A percentile compares a stretch with the other conserved stretches of the same genome.
Conservation (phyloP, 2,888 invertebrate species). For the Sminthurides aquaticus region DNA sequence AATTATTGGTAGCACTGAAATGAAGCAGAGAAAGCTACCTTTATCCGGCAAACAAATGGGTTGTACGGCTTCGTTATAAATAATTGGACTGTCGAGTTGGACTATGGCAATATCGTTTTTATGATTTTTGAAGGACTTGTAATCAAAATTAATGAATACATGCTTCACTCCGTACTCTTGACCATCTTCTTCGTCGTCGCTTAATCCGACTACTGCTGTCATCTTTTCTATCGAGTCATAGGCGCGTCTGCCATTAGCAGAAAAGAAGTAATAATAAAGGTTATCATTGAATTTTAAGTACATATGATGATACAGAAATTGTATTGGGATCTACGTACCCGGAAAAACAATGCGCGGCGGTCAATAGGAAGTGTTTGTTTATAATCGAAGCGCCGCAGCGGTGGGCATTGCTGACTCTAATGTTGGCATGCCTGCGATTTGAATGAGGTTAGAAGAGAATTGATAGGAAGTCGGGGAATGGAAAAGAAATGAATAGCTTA, state of each 20-base stretch:
- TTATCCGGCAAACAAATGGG: constrained; percentile 34
- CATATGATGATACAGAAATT: neutral
- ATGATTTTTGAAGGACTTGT: constrained; percentile 36
- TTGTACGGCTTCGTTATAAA: constrained; percentile 31
- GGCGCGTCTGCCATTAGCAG: constrained; percentile 28
- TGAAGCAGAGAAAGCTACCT: too few relatives aligned
- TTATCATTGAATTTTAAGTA: neutral
- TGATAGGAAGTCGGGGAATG: neutral
- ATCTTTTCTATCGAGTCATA: constrained; percentile 27
- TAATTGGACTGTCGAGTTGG: constrained; percentile 26
- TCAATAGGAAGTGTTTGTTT: constrained; percentile 30
- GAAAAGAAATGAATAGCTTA: neutral
- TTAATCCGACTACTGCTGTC: constrained; percentile 33
- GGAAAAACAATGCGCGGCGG: constrained; percentile 38
- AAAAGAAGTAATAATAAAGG: neutral
- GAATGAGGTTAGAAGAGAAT: neutral
- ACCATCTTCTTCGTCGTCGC: constrained; percentile 34
- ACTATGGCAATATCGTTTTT: constrained; percentile 39
- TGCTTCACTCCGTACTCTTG: constrained; percentile 29
- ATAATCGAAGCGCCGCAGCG: constrained; percentile 38
- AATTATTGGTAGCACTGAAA: too few relatives aligned
- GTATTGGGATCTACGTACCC: too few relatives aligned
- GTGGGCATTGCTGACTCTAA: constrained; percentile 29
- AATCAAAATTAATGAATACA: constrained; percentile 34
- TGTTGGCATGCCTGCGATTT: constrained; percentile 27